phyloP scores from a whole-genome alignment of 2,113 vertebrate species.

The Zonotrichia leucophrys region DNA sequence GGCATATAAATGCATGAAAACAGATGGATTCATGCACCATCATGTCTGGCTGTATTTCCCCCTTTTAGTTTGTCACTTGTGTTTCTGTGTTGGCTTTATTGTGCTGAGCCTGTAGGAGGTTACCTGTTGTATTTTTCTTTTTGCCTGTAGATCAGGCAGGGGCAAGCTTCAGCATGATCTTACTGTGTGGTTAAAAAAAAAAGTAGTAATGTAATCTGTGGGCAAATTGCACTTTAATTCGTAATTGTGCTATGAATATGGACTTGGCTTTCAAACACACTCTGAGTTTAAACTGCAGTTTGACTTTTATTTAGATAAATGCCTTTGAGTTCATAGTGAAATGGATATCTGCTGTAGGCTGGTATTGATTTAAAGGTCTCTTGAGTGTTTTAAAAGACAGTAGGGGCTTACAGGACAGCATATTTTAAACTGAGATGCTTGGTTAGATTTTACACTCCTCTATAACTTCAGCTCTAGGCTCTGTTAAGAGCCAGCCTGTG shows the following conservation, averaged over 20 bases:
- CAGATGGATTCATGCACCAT: background rate
- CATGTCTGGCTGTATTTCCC: background rate
- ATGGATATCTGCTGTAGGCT: constrained; percentile 74
- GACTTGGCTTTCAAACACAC: constrained; percentile 79
- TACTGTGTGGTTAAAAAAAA: constrained; percentile 32
- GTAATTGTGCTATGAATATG: constrained; percentile 75
- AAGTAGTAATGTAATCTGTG: constrained; percentile 78
- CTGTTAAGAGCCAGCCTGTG: background rate
- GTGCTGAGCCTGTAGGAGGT: background rate
- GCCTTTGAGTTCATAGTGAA: constrained; percentile 74
- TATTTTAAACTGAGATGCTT: constrained; percentile 47
- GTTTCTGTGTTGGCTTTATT: background rate
- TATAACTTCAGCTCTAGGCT: background rate
- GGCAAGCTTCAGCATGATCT: constrained; percentile 66
- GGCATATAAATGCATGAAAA: background rate
- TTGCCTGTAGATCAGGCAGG: background rate
- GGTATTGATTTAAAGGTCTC: constrained; percentile 81
- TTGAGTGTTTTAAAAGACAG: constrained; percentile 69
- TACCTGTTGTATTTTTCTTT: constrained; percentile 31
- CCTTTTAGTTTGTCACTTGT: background rate
- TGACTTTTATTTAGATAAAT: constrained; percentile 86
- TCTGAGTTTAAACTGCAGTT: constrained; percentile 80
- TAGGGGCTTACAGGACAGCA: constrained; percentile 34
- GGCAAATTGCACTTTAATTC: constrained; percentile 87
- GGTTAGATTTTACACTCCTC: constrained; percentile 5